phyloP scores from a whole-genome alignment of 2,888 invertebrate genomes.

The Lepidocyrtoides sp. region DNA sequence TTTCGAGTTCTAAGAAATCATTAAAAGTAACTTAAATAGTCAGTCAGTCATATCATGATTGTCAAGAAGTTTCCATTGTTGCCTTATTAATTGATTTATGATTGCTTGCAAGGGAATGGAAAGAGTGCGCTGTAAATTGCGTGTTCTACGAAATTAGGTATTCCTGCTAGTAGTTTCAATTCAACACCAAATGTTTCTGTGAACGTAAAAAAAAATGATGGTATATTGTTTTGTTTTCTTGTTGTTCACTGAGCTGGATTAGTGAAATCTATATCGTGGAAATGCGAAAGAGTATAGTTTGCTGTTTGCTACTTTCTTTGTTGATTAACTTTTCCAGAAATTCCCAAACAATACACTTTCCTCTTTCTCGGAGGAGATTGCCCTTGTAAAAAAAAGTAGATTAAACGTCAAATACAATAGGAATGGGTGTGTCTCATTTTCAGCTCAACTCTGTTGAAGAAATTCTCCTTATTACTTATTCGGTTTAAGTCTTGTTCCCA shows the following conservation, averaged over 20 bases:
- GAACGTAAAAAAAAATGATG: too few relatives aligned
- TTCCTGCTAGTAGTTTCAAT: too few relatives aligned
- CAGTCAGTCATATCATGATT: neutral
- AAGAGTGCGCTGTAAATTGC: too few relatives aligned
- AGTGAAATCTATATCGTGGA: neutral
- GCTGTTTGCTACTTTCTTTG: conserved; percentile 10
- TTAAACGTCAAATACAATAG: conserved; percentile 60
- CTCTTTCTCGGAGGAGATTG: neutral
- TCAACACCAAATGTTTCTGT: too few relatives aligned
- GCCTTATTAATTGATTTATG: conserved; percentile 35
- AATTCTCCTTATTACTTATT: conserved; percentile 43
- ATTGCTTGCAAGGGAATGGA: neutral
- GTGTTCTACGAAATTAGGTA: too few relatives aligned
- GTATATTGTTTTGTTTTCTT: neutral
- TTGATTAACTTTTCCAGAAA: conserved; percentile 1
- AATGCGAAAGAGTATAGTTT: neutral
- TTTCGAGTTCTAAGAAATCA: neutral
- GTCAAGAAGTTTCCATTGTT: neutral
- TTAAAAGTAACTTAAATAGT: neutral
- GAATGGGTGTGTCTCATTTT: conserved; percentile 65
- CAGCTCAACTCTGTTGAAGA: conserved; percentile 8
- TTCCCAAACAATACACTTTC: conserved; percentile 3
- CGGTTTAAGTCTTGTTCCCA: neutral
- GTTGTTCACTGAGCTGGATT: neutral
- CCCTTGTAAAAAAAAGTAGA: conserved; percentile 45